Conservation (phyloP, 2,113 vertebrate genomes). For the Pseudorectes ferrugineus region DNA sequence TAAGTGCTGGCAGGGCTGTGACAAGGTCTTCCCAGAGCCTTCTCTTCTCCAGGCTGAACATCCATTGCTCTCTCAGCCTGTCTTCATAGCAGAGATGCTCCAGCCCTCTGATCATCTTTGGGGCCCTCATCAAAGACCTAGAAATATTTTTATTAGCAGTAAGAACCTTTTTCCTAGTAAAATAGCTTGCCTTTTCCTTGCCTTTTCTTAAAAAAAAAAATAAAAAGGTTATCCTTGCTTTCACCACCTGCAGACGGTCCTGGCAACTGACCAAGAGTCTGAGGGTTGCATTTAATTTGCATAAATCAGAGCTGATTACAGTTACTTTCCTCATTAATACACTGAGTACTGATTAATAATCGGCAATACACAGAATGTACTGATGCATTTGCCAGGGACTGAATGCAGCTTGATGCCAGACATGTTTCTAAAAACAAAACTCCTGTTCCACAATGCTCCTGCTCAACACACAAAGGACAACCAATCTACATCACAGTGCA, state of each 20-base stretch:
- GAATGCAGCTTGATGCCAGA: background rate
- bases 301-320: slow-evolving; percentile 34
- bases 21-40: background rate
- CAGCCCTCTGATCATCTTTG: background rate
- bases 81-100: background rate
- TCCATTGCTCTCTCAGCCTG: too few species aligned
- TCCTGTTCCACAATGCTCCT: background rate
- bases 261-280: slow-evolving; percentile 37
- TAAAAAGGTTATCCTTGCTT: background rate
- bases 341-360: slow-evolving; percentile 7
- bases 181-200: background rate
- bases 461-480: background rate
- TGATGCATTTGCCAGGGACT: background rate
- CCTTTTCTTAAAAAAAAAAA: background rate
- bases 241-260: background rate
- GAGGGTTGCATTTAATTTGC: slow-evolving; percentile 2
- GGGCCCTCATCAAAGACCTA: background rate
- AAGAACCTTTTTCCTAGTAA: background rate
- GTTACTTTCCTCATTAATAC: slow-evolving; percentile 28
- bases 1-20: background rate
- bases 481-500: background rate
- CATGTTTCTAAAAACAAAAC: background rate
- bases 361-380: background rate
- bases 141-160: background rate
- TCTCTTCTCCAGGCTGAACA: background rate